Percentiles rank a stretch among this genome's conserved stretches.
Conservation (phyloP, 2,888 invertebrate genomes). For the Patella caerulea region DNA sequence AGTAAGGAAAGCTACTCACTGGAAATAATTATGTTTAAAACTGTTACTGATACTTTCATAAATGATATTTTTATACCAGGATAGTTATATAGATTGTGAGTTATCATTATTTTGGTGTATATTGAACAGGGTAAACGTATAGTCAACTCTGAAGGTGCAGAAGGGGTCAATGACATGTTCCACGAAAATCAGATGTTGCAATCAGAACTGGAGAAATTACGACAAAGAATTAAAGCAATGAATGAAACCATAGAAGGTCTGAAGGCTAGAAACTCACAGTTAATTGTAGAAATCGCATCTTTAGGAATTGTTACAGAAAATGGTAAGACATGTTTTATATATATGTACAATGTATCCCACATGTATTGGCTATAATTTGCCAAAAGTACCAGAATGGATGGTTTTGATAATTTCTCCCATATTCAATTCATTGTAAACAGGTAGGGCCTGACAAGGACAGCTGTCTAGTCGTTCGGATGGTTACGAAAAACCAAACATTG, state of each 20-base stretch:
- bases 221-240: slow-evolving; percentile 92
- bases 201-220: slow-evolving; percentile 88
- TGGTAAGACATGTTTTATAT: slow-evolving; percentile 18
- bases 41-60: no score
- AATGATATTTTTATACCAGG: no score
- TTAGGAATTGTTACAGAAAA: slow-evolving; percentile 41
- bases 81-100: no score
- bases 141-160: slow-evolving; percentile 87
- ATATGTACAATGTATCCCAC: not conserved
- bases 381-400: no score
- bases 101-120: no score
- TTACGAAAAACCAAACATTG: no score
- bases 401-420: no score
- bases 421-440: no score
- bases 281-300: slow-evolving; percentile 79
- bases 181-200: slow-evolving; percentile 95
- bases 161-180: slow-evolving; percentile 92
- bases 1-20: no score
- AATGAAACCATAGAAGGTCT: slow-evolving; percentile 93
- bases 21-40: no score
- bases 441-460: no score
- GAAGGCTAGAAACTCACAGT: slow-evolving; percentile 82
- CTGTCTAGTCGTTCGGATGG: no score
- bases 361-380: not conserved
- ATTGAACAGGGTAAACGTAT: slow-evolving; percentile 84